Conservation (phyloP, 2,888 invertebrate species). For the Coremacera marginata region DNA sequence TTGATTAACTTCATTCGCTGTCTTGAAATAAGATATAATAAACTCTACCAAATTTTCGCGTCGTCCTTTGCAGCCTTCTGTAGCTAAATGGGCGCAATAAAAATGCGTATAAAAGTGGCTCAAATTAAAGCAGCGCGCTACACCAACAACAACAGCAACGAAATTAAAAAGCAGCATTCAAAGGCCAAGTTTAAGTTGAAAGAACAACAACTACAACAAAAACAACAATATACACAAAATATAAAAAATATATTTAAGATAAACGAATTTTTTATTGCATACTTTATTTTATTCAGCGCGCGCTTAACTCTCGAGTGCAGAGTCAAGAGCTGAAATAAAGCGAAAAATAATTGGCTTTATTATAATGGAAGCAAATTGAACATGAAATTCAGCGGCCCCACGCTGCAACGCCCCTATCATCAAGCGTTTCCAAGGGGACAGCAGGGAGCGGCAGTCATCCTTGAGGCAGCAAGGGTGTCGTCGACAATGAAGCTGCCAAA, state of each 20-base stretch:
- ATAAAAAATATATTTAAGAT: constrained; percentile 8
- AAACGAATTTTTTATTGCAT: constrained; percentile 42
- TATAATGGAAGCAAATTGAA: constrained; percentile 18
- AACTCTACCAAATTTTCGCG: no score
- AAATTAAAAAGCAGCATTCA: background rate
- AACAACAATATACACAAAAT: background rate
- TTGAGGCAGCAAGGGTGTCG: background rate
- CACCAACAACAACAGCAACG: background rate
- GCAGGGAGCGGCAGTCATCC: background rate
- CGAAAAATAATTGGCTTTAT: constrained; percentile 45
- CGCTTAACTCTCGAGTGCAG: background rate
- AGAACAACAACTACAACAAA: background rate
- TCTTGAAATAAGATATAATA: constrained; percentile 10
- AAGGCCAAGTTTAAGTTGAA: background rate
- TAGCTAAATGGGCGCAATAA: background rate
- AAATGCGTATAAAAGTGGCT: background rate
- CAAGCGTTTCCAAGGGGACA: background rate
- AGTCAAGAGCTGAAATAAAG: constrained; percentile 25
- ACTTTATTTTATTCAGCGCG: constrained; percentile 20
- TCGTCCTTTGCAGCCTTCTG: background rate
- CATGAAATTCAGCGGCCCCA: constrained; percentile 3
- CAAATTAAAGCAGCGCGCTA: background rate
- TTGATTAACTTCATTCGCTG: background rate
- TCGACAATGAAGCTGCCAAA: background rate
- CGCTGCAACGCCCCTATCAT: background rate